Conservation (phyloP, 1,140 invertebrate species). For the Trissolcus basalis region DNA sequence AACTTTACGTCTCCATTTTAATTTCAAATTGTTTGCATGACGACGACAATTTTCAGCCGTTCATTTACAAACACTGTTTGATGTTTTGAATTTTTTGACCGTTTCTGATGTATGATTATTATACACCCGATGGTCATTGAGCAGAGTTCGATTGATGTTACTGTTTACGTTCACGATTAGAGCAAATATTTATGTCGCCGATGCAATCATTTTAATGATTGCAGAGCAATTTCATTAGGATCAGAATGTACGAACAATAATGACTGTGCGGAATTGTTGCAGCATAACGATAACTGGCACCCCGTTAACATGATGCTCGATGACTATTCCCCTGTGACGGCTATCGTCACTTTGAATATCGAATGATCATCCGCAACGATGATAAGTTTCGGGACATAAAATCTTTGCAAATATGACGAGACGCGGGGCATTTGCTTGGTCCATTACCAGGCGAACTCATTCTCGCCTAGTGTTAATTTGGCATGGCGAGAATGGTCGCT, state of each 20-base stretch:
- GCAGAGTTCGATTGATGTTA: too few relatives aligned
- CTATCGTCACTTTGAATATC: conserved; percentile 8
- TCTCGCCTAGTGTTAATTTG: conserved; percentile 66
- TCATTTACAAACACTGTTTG: too few relatives aligned
- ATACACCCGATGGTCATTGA: too few relatives aligned
- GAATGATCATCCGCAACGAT: conserved; percentile 39
- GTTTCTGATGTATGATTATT: too few relatives aligned
- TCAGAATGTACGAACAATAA: neutral
- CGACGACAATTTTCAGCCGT: too few relatives aligned
- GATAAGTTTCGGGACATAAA: conserved; percentile 51
- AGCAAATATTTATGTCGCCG: too few relatives aligned
- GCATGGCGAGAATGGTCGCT: conserved; percentile 68
- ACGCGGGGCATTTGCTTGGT: conserved; percentile 41
- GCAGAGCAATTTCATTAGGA: too few relatives aligned
- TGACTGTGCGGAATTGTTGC: conserved; percentile 3
- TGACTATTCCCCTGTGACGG: conserved; percentile 38
- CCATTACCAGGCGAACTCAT: conserved; percentile 54
- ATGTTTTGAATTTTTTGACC: too few relatives aligned
- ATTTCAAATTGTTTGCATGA: too few relatives aligned
- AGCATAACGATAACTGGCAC: conserved; percentile 18
- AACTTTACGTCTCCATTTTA: too few relatives aligned
- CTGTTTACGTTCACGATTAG: too few relatives aligned
- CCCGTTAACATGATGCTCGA: conserved; percentile 11
- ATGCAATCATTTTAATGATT: too few relatives aligned
- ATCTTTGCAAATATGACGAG: conserved; percentile 47